Conservation (phyloP, 2,113 vertebrate genomes). For the Cairina moschata region DNA sequence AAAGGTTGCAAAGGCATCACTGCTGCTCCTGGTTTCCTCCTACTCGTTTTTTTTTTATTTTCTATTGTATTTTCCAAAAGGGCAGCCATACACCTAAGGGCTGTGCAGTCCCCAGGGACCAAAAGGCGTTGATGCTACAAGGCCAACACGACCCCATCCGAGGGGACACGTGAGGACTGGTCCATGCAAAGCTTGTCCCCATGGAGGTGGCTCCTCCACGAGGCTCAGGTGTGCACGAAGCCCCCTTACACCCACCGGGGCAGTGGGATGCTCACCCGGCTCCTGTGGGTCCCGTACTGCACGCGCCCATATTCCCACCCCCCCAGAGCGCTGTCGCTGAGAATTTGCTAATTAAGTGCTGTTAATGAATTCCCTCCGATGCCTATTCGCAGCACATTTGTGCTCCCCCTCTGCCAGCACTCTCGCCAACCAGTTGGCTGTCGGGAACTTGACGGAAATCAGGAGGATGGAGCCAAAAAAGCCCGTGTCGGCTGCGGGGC, state of each 20-base stretch:
- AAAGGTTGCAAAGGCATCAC: not conserved
- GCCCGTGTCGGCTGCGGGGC: not conserved
- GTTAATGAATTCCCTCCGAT: conserved; percentile 9
- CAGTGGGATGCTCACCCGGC: not conserved
- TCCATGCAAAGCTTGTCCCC: not conserved
- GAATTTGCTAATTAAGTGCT: conserved; percentile 20
- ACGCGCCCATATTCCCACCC: not conserved
- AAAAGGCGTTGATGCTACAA: not conserved
- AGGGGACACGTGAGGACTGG: rapidly evolving
- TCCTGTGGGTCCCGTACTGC: not conserved
- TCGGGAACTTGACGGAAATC: not conserved
- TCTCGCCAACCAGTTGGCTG: not conserved
- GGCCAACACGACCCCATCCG: not conserved
- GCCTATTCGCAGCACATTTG: conserved; percentile 18
- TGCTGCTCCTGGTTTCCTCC: not conserved
- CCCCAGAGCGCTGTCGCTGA: not conserved
- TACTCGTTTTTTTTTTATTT: not conserved
- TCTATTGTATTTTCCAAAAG: not conserved
- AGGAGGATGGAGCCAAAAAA: not conserved
- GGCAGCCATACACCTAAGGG: not conserved
- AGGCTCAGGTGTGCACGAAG: not conserved
- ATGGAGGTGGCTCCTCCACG: not conserved
- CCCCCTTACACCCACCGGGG: rapidly evolving
- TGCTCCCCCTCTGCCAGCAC: not conserved
- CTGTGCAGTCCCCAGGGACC: not conserved